phyloP scores from a whole-genome alignment of 1,140 invertebrate species.

The Anthonomus grandis region DNA sequence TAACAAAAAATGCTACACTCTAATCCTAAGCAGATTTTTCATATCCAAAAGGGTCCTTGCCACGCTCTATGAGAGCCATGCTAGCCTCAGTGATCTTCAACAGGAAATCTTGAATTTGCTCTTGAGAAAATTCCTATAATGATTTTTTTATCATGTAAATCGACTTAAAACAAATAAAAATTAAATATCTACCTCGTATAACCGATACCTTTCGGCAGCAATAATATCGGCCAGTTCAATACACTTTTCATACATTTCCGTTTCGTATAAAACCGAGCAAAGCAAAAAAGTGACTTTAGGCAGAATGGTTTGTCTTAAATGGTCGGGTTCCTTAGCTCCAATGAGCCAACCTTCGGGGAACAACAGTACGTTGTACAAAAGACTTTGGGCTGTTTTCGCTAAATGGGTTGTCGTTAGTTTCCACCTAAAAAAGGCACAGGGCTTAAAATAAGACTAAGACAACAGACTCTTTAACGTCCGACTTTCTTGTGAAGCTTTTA shows the following conservation, averaged over 20 bases:
- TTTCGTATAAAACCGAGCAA: constrained; percentile 73
- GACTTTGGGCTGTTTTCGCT: constrained; percentile 60
- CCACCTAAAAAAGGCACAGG: too few species aligned
- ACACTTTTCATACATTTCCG: constrained; percentile 72
- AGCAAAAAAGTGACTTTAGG: constrained; percentile 80
- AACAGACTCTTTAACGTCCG: too few species aligned
- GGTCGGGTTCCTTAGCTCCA: constrained; percentile 58
- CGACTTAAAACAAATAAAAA: neutral
- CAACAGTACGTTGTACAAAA: constrained; percentile 83
- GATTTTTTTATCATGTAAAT: constrained; percentile 45
- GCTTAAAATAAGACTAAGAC: too few species aligned
- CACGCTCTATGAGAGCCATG: constrained; percentile 67
- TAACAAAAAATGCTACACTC: too few species aligned
- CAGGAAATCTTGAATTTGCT: constrained; percentile 71
- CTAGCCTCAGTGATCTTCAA: constrained; percentile 77
- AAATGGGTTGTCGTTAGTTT: constrained; percentile 54
- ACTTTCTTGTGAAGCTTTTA: too few species aligned
- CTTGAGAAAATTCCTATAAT: constrained; percentile 67
- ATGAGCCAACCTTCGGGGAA: constrained; percentile 89
- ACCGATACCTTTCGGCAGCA: constrained; percentile 69
- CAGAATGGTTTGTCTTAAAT: constrained; percentile 74
- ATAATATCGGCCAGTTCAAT: constrained; percentile 77
- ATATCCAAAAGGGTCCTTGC: constrained; percentile 69
- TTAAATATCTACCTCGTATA: constrained; percentile 65
- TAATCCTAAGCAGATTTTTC: constrained; percentile 23